A percentile compares a stretch with the other conserved stretches of the same genome.
These are phyloP conservation scores for Dasysyrphus tricinctus DNA, from an alignment of 2,888 invertebrate genomes.

Conservation along the genomic window DNA sequence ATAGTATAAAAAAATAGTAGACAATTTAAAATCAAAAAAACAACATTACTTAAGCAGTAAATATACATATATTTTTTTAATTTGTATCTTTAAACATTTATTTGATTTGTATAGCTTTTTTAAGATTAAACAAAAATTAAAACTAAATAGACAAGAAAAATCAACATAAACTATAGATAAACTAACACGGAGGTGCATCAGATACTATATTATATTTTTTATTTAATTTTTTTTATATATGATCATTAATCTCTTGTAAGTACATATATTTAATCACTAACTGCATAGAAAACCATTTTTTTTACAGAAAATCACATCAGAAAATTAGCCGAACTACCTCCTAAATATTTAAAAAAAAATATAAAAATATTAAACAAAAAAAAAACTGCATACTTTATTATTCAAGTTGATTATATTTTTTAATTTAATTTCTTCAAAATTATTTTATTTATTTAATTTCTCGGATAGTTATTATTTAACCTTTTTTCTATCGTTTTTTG, in stretches of 20 bases:
- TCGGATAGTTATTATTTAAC: not conserved
- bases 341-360: conserved; percentile 47
- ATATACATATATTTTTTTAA: conserved; percentile 54
- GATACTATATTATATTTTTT: conserved; percentile 53
- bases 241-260: conserved; percentile 18
- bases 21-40: conserved; percentile 52
- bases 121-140: not conserved
- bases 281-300: conserved; percentile 25
- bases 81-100: conserved; percentile 24
- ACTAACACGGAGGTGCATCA: conserved; percentile 71
- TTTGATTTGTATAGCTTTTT: conserved; percentile 46
- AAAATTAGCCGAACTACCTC: conserved; percentile 74
- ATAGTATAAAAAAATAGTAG: conserved; percentile 42
- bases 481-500: conserved; percentile 1
- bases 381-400: conserved; percentile 23
- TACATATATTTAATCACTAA: conserved; percentile 43
- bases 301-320: conserved; percentile 59
- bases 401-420: conserved; percentile 2
- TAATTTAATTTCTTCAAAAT: conserved; percentile 41
- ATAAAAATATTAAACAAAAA: conserved; percentile 3
- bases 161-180: conserved; percentile 43
- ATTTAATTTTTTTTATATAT: not conserved
- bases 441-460: conserved; percentile 29
- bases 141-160: conserved; percentile 37
- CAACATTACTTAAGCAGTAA: conserved; percentile 28